Conservation (phyloP, 2,113 vertebrate species). For the Melanocharis versteri region DNA sequence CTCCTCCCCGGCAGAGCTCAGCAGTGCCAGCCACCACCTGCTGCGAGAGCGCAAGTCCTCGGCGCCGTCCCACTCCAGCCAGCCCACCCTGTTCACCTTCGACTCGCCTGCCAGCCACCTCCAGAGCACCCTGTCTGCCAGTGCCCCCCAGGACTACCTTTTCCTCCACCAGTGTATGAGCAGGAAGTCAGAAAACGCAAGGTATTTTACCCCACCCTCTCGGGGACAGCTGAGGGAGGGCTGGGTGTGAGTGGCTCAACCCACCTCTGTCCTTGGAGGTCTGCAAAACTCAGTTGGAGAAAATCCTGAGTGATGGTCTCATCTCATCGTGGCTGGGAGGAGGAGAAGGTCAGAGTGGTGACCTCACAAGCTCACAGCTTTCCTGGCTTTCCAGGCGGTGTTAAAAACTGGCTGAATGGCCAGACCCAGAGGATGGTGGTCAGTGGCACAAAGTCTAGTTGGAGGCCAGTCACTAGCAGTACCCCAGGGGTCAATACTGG, state of each 20-base stretch:
- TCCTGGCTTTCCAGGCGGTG: not conserved
- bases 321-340: rapidly evolving
- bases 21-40: conserved; percentile 77
- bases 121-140: conserved; percentile 87
- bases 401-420: not conserved
- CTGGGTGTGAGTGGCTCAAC: not conserved
- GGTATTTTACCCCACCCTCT: conserved; percentile 71
- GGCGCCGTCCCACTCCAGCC: conserved; percentile 89
- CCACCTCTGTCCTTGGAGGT: not conserved
- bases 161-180: conserved; percentile 98
- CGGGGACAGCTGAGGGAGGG: not conserved
- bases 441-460: not conserved
- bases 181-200: conserved; percentile 87
- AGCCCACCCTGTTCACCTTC: conserved; percentile 93
- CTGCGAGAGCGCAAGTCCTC: conserved; percentile 86
- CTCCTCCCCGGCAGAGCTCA: conserved; percentile 85
- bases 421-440: not conserved
- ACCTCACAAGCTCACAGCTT: not conserved
- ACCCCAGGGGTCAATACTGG: not conserved
- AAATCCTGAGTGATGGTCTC: not conserved
- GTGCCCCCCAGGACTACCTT: conserved; percentile 96
- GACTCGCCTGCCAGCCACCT: conserved; percentile 80
- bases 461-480: not conserved
- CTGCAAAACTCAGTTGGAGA: not conserved
- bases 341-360: not conserved